Percentiles rank a stretch among this genome's conserved stretches.
These are phyloP conservation scores for Scaptomyza hsui DNA, from an alignment of 1,140 invertebrate species.

Conservation along the genomic window DNA sequence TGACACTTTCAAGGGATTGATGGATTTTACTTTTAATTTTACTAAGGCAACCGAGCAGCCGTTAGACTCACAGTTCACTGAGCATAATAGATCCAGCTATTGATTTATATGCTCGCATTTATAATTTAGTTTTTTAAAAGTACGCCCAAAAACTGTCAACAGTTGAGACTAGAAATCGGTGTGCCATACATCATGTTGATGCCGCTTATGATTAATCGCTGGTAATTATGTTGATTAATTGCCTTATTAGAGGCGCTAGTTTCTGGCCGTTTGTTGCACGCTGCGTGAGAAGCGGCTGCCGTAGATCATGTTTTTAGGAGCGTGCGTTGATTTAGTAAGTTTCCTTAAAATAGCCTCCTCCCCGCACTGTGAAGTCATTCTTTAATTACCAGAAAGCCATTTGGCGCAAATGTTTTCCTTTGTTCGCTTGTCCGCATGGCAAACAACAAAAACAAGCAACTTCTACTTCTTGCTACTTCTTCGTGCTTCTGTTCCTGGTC, in stretches of 20 bases:
- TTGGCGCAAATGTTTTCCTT: slow-evolving; percentile 76
- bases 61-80: slow-evolving; percentile 54
- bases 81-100: slow-evolving; percentile 50
- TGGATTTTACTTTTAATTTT: slow-evolving; percentile 33
- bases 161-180: slow-evolving; percentile 14
- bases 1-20: slow-evolving; percentile 59
- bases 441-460: slow-evolving; percentile 50
- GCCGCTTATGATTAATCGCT: slow-evolving; percentile 76
- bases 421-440: slow-evolving; percentile 54
- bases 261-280: slow-evolving; percentile 1
- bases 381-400: slow-evolving; percentile 77
- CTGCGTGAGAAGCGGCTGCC: slow-evolving; percentile 62
- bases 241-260: slow-evolving; percentile 73
- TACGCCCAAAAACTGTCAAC: slow-evolving; percentile 73
- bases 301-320: slow-evolving; percentile 63
- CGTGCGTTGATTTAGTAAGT: slow-evolving; percentile 56
- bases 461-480: slow-evolving; percentile 5
- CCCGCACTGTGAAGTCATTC: slow-evolving; percentile 20
- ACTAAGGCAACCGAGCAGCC: slow-evolving; percentile 9
- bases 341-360: slow-evolving; percentile 54
- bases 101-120: slow-evolving; percentile 75
- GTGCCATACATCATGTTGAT: slow-evolving; percentile 31
- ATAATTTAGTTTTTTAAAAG: slow-evolving; percentile 64
- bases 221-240: slow-evolving; percentile 83
- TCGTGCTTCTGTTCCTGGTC: slow-evolving; percentile 33